These are phyloP conservation scores for Morone chrysops DNA, from an alignment of 2,113 vertebrate genomes.

Conservation along the genomic window DNA sequence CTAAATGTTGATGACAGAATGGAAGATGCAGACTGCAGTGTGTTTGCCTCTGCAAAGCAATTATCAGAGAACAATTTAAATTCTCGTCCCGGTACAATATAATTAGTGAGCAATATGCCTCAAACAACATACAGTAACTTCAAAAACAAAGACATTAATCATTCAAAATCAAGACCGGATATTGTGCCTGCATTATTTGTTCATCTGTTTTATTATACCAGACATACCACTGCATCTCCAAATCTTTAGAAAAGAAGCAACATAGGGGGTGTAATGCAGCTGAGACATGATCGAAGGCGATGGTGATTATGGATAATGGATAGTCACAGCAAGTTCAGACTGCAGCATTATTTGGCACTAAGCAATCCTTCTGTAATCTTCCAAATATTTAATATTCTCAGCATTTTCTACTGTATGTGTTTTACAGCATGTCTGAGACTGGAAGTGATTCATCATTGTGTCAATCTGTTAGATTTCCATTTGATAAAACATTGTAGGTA, in stretches of 20 bases:
- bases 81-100: slow-evolving; percentile 60
- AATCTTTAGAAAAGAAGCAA: slow-evolving; percentile 8
- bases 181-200: background rate
- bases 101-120: slow-evolving; percentile 67
- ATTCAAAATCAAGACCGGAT: slow-evolving; percentile 13
- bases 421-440: slow-evolving; percentile 1
- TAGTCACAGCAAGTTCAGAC: slow-evolving; percentile 25
- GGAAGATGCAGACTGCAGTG: slow-evolving; percentile 2
- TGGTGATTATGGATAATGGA: slow-evolving; percentile 32
- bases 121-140: slow-evolving; percentile 33
- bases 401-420: slow-evolving; percentile 6
- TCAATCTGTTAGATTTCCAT: slow-evolving; percentile 6
- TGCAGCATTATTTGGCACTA: slow-evolving; percentile 35
- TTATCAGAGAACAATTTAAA: slow-evolving; percentile 69
- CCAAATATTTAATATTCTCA: slow-evolving; percentile 16
- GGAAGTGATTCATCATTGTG: slow-evolving; percentile 7
- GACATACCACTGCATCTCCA: slow-evolving; percentile 9
- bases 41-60: slow-evolving; percentile 55
- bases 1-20: slow-evolving; percentile 36
- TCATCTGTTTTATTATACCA: slow-evolving; percentile 14
- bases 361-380: slow-evolving; percentile 11
- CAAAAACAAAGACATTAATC: slow-evolving; percentile 46
- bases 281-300: slow-evolving; percentile 19
- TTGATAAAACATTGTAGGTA: background rate
- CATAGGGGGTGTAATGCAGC: background rate